These are phyloP conservation scores for Lerista edwardsae DNA, from an alignment of 2,797 vertebrate genomes.

Conservation along the genomic window DNA sequence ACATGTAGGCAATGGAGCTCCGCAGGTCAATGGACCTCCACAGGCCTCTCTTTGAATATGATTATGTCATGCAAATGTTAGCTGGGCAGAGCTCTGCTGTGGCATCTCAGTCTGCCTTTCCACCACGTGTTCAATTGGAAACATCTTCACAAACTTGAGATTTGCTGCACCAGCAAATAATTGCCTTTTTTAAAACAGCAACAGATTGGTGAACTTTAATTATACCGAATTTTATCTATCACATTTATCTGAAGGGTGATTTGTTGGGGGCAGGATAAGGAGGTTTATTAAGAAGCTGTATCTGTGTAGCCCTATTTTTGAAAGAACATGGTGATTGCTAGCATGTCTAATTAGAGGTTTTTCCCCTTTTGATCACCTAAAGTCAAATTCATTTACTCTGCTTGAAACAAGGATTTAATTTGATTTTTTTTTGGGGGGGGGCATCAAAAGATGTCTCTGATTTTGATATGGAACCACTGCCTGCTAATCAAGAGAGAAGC, in stretches of 20 bases:
- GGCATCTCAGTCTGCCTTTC: neutral
- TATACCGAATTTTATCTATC: constrained; percentile 76
- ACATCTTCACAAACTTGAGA: neutral
- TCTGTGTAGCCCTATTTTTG: constrained; percentile 69
- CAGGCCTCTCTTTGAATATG: neutral
- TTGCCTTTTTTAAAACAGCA: constrained; percentile 25
- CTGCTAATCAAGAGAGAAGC: constrained; percentile 63
- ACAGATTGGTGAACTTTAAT: constrained; percentile 76
- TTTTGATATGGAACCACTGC: constrained; percentile 64
- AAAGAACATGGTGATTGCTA: constrained; percentile 71
- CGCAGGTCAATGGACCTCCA: neutral
- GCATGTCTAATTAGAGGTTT: constrained; percentile 78
- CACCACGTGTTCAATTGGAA: neutral
- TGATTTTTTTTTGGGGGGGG: constrained; percentile 59
- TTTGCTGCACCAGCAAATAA: constrained; percentile 1
- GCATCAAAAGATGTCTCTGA: constrained; percentile 66
- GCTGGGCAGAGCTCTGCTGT: neutral
- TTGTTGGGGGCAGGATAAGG: constrained; percentile 40
- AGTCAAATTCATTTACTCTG: constrained; percentile 82
- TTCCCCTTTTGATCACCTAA: constrained; percentile 75
- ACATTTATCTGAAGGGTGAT: constrained; percentile 77
- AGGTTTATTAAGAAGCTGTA: constrained; percentile 72
- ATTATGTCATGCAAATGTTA: neutral
- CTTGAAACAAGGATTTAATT: constrained; percentile 80
- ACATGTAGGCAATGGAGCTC: neutral